Base-by-base conservation (phyloP, 2,113 vertebrate genomes). In the Aptenodytes patagonicus region DNA sequence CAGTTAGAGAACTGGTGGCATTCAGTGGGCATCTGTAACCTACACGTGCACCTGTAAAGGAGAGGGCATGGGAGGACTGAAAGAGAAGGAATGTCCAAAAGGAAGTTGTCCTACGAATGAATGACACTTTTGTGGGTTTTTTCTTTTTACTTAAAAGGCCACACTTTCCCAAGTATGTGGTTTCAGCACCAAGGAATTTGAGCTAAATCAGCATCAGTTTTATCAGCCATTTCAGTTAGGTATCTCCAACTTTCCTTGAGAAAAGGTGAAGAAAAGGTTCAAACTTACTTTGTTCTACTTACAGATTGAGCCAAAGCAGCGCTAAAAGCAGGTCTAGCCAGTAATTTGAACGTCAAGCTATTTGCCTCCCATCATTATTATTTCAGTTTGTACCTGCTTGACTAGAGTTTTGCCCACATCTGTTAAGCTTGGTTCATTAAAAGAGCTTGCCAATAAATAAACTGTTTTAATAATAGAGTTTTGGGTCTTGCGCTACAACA, bases 401-500 rank as follows among this genome's bases (percentile, higher is more conserved):
- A 80, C 70, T 44, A 79, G 81, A 83, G n/a, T 72, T 95, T 94
- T 94, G 49, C 73, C 89, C 89, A 94, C 83, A 91, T 91, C 73
- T 89, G 70, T 78, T 92, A 79, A 61, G 14, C 54, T 77, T 70
- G 31, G 42, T 94, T 95, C 83, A 94, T 90, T 92, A 83, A 25
- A 90, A 84, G 29, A 87, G 51, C 80, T 89, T 95, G 72, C 54
- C 78, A 95, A 89, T 91, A 95, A 91, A 91, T 72, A 61, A 90
- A 62, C 46, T 54, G 25, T 36, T 93, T 75, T 91, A 87, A 94
- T 94, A 94, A 94, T 51, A 82, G 42, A 89, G 65, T 82, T 83
- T 90, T 96, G 55, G 38, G 34, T 79, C 77, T 92, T 79, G 19
- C 31, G 75, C 20, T 84, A 66, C 80, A 89, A 88, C 84, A 94